Percentiles rank a stretch among this genome's conserved stretches.
phyloP scores from a whole-genome alignment of 2,888 invertebrate genomes.

The Adelognathus sp. region DNA sequence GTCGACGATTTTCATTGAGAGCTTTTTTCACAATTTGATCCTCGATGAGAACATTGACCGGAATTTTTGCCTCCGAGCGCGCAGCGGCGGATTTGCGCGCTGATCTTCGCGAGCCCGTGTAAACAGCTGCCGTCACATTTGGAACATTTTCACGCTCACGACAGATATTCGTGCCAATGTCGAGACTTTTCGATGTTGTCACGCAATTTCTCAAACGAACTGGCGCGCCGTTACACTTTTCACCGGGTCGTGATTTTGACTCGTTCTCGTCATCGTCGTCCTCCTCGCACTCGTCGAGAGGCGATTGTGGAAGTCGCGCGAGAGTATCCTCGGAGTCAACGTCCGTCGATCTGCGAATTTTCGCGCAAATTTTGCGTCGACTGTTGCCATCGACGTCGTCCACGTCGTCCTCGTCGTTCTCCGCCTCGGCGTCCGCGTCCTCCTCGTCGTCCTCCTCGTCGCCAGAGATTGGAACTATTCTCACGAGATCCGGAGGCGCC shows the following conservation, averaged over 20 bases:
- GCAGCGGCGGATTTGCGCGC: slow-evolving; percentile 57
- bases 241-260: too few relatives aligned
- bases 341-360: not conserved
- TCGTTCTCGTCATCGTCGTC: slow-evolving; percentile 50
- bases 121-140: slow-evolving; percentile 35
- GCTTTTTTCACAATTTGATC: slow-evolving; percentile 80
- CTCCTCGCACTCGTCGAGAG: slow-evolving; percentile 53
- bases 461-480: slow-evolving; percentile 87
- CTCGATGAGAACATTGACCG: slow-evolving; percentile 77
- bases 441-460: slow-evolving; percentile 84
- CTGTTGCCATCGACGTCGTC: slow-evolving; percentile 80
- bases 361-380: not conserved
- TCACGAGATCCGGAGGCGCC: slow-evolving; percentile 85
- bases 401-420: slow-evolving; percentile 82
- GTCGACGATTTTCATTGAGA: slow-evolving; percentile 77
- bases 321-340: slow-evolving; percentile 18
- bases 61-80: slow-evolving; percentile 73
- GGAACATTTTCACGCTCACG: slow-evolving; percentile 56
- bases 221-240: slow-evolving; percentile 73
- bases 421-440: slow-evolving; percentile 82
- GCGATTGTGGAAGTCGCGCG: slow-evolving; percentile 46
- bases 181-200: slow-evolving; percentile 69
- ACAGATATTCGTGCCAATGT: slow-evolving; percentile 59
- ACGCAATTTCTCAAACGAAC: slow-evolving; percentile 53
- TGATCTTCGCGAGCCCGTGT: slow-evolving; percentile 48